phyloP scores from a whole-genome alignment of 1,140 invertebrate species.

The Brachionus asplanchnoidis region DNA sequence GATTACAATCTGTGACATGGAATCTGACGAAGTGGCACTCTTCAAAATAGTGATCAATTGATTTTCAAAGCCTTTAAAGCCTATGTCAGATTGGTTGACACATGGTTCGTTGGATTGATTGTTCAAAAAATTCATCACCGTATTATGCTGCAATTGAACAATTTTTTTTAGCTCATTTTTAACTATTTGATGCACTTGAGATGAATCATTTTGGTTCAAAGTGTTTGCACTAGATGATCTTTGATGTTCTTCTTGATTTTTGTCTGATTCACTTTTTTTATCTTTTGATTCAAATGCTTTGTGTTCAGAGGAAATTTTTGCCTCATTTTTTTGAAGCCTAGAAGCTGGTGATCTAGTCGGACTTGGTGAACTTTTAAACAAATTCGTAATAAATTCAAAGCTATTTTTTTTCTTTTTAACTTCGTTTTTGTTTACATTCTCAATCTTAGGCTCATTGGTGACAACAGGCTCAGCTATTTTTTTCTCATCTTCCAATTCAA shows the following conservation, averaged over 20 bases:
- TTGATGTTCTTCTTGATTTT: background rate
- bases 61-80: background rate
- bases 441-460: background rate
- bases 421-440: background rate
- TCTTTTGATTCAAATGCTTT: background rate
- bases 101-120: background rate
- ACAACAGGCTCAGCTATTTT: background rate
- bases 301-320: background rate
- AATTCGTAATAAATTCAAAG: background rate
- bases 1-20: background rate
- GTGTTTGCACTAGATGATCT: background rate
- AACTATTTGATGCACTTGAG: background rate
- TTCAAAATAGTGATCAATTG: background rate
- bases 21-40: background rate
- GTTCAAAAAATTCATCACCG: constrained; percentile 30
- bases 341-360: background rate
- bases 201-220: background rate
- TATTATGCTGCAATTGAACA: constrained; percentile 31
- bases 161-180: constrained; percentile 5
- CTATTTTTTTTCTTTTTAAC: background rate
- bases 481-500: background rate
- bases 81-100: background rate
- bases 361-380: background rate
- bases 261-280: background rate
- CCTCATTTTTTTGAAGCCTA: background rate